Evolutionary conservation across 2,888 invertebrate genomes (phyloP), one percentile per base, ranked within the genome.

Genomic region (Callimorpha dominula): DNA sequence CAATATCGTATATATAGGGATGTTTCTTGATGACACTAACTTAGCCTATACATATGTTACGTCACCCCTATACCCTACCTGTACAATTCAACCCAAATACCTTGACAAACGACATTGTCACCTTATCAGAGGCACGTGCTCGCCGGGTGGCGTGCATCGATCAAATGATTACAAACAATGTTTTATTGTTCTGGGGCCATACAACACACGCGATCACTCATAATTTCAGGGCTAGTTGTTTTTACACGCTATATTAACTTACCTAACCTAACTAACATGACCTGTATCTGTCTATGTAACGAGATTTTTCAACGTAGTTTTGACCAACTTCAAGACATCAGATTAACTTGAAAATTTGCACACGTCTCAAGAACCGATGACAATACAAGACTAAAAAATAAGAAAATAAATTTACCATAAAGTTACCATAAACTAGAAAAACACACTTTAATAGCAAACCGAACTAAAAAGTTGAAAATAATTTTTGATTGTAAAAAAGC

Each of bases 41-140:
- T n/a, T n/a, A 3, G n/a, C n/a, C n/a, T 20, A 54, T n/a, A 20
- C n/a, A 42, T 7, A 42, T 31, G 40, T 66, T 65, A 46, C 11
- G 6, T 49, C 43, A 43, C 43, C 31, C 49, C 11, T 20, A 65
- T 49, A 49, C 49, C 8, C 20, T 2, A 70, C 70, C 54, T 70
- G 43, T 65, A 46, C 15, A 57, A 31, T 17, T 15, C 9, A 70
- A 50, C 49, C 42, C 40, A 42, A 66, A 71, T 50, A 60, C 15
- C 50, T 66, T 42, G 54, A 66, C 65, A 14, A 71, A 42, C n/a
- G 54, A 31, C 57, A 60, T 65, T 52, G 52, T 73, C 71, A 83
- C 80, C 83, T 77, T 62, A 75, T 73, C 83, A 73, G 40, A 46
- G 42, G 66, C 81, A 80, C 79, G 70, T 72, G 74, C 52, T 40